Conservation (phyloP, 2,888 invertebrate genomes). For the Eurois occulta region DNA sequence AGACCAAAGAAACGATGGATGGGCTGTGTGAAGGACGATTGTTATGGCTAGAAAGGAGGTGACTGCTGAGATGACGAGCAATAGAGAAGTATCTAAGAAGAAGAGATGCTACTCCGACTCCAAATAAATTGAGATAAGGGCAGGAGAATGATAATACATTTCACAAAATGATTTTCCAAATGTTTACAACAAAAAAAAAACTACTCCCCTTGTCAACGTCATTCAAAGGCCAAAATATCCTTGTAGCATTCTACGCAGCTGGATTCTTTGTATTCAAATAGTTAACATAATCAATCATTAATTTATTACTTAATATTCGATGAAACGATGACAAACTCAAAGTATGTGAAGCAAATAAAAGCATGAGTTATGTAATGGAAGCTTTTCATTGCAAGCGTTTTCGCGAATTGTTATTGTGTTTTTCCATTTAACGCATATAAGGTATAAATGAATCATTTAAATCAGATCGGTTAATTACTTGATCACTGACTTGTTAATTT, state of each 20-base stretch:
- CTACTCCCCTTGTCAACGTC: background rate
- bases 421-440: constrained; percentile 43
- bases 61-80: too few relatives aligned
- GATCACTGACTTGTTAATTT: constrained; percentile 39
- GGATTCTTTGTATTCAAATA: background rate
- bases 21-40: too few relatives aligned
- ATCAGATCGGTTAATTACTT: constrained; percentile 55
- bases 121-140: too few relatives aligned
- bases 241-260: background rate
- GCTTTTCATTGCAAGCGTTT: constrained; percentile 35
- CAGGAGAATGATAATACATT: background rate
- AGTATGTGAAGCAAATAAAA: constrained; percentile 25
- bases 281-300: background rate
- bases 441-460: constrained; percentile 46
- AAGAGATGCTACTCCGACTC: too few relatives aligned
- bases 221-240: background rate
- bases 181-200: background rate
- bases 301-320: background rate
- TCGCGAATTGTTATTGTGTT: constrained; percentile 40
- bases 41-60: too few relatives aligned
- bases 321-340: constrained; percentile 21
- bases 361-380: constrained; percentile 9
- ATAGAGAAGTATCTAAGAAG: too few relatives aligned
- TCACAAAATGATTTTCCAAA: background rate
- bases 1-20: too few relatives aligned